These are phyloP conservation scores for Masnerella sp. DNA, from an alignment of 2,888 invertebrate species.

Conservation along the genomic window DNA sequence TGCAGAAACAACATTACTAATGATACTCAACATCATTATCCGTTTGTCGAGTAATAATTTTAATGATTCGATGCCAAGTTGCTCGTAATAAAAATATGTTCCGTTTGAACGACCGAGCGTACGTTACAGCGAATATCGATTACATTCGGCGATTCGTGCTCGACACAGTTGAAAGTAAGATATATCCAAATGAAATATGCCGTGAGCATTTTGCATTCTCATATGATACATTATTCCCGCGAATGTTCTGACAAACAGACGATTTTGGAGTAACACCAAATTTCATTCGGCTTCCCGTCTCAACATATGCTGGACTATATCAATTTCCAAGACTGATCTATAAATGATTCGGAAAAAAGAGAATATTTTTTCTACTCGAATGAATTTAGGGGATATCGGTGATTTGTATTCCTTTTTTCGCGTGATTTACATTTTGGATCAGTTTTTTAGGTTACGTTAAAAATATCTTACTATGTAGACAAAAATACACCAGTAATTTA, in stretches of 20 bases:
- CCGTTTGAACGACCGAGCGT: constrained; percentile 1
- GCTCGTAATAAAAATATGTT: constrained; percentile 13
- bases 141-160: not conserved
- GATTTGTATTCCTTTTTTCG: too few species aligned
- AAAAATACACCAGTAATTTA: too few species aligned
- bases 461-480: too few species aligned
- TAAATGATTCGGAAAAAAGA: not conserved
- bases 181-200: constrained; percentile 15
- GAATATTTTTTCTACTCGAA: not conserved
- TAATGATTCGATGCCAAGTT: too few species aligned
- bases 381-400: too few species aligned
- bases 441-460: too few species aligned
- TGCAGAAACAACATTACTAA: too few species aligned
- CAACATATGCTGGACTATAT: not conserved
- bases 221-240: constrained; percentile 8
- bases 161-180: constrained; percentile 18
- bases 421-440: too few species aligned
- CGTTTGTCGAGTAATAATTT: too few species aligned
- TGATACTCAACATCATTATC: too few species aligned
- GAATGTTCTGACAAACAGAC: constrained; percentile 1
- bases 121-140: constrained; percentile 7
- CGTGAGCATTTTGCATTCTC: constrained; percentile 3
- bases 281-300: not conserved
- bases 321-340: not conserved
- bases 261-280: not conserved